Evolutionary conservation across 2,888 invertebrate genomes (phyloP).

Genomic region (Cephus rjabovi): DNA sequence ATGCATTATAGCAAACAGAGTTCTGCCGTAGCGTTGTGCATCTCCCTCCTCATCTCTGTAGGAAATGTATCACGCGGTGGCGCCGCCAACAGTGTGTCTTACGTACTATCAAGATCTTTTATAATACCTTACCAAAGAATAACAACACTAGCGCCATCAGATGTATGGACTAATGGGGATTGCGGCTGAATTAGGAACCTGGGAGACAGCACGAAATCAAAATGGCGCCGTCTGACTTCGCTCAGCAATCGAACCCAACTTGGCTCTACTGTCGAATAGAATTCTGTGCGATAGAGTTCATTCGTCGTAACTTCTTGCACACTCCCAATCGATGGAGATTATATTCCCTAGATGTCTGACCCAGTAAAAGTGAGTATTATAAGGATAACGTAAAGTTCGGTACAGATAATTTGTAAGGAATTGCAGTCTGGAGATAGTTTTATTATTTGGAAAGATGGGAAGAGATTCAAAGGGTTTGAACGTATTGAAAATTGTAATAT

Average conservation of each 20-base stretch:
- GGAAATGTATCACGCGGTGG: no score
- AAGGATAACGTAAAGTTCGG: neutral
- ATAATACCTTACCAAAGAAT: no score
- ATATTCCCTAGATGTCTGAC: neutral
- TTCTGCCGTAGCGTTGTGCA: no score
- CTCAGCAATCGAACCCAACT: neutral
- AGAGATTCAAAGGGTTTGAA: neutral
- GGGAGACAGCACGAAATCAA: constrained; percentile 32
- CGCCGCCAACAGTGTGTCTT: no score
- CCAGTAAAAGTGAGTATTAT: neutral
- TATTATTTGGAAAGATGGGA: neutral
- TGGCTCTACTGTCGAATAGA: neutral
- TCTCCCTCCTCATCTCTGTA: no score
- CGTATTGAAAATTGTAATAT: neutral
- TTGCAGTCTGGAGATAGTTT: neutral
- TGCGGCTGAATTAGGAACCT: neutral
- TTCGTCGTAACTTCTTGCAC: neutral
- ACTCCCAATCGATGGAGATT: neutral
- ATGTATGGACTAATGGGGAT: neutral
- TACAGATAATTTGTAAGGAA: neutral
- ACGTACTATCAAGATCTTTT: no score
- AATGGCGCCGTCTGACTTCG: constrained; percentile 40
- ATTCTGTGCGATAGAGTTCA: neutral
- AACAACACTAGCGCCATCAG: neutral
- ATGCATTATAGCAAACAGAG: no score